A percentile compares a stretch with the other conserved stretches of the same genome.
phyloP scores from a whole-genome alignment of 1,140 invertebrate genomes.

The Caenorhabditis brenneri region DNA sequence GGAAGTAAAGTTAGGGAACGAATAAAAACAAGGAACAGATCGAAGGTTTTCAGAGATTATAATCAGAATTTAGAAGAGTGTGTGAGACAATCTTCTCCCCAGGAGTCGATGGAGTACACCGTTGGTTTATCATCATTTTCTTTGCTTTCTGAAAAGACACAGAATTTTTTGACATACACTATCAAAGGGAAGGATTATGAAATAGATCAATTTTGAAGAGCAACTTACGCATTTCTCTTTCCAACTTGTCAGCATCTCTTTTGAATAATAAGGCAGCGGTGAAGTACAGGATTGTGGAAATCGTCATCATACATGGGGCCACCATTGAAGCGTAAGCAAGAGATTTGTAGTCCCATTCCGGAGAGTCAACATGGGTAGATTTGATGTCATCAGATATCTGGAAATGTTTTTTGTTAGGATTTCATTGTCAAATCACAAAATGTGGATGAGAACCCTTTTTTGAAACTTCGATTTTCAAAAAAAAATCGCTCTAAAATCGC shows the following conservation, averaged over 20 bases:
- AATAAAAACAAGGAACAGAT: neutral
- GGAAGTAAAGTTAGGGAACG: neutral
- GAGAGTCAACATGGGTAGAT: neutral
- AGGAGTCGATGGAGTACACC: neutral
- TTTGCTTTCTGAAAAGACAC: neutral
- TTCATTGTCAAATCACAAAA: too few species aligned
- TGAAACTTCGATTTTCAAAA: too few species aligned
- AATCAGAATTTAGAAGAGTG: neutral
- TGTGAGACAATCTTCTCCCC: neutral
- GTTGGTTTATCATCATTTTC: neutral
- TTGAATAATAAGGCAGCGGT: neutral
- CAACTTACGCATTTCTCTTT: neutral
- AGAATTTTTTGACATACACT: neutral
- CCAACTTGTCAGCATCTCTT: neutral
- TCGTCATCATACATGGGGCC: neutral
- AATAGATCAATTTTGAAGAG: neutral
- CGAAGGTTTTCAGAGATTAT: neutral
- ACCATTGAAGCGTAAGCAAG: neutral
- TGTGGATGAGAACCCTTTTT: too few species aligned
- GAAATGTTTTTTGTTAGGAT: too few species aligned
- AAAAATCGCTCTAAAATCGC: too few species aligned
- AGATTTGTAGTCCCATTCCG: slow-evolving; percentile 30
- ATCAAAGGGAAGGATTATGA: neutral
- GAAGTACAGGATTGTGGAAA: neutral
- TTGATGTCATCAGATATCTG: slow-evolving; percentile 33